Base-by-base conservation (phyloP, 2,113 vertebrate species). In the Bufo gargarizans region DNA sequence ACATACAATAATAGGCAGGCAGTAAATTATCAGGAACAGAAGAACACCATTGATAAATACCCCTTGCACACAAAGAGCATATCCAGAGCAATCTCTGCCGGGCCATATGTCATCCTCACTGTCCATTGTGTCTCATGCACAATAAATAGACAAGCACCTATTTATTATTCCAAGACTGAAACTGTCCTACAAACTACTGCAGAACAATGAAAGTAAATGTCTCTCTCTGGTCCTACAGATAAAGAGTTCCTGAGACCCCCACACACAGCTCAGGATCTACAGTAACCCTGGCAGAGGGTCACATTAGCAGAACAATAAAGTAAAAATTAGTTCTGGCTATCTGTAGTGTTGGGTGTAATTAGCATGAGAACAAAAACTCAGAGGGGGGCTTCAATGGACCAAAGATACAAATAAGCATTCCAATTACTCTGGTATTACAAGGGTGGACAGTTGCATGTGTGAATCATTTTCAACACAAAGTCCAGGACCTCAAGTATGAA, bases 201-300 rank as follows among this genome's bases (percentile, higher is more conserved):
- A 65, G 58, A 86, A 78, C 77, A 87, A 80, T 87, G 43, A 43
- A 43, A 67, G 61, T 50, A 67, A 49, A 67, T 53, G 47, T 17
- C 10, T 71, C 55, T 13, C n/a, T 56, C 49, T 69, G 33, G 50
- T 67, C 45, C 61, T 47, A 20, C 56, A 76, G 19, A 63, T 53
- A 78, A 65, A 76, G 72, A 19, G 45, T 76, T 88, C 58, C 33
- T 20, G 65, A 72, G 22, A 33, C 16, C 76, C 22, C 61, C 61
- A 45, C 85, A 81, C 63, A 22, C 33, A 16, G 77, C 65, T 81
- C 50, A 9, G 69, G 56, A 77, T 78, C 16, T 55, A 49, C 58
- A 78, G 72, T 89, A 89, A 89, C 87, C 81, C 87, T 84, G 87
- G 87, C 87, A 89, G 87, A 89, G 87, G 87, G 87, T 89, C 87